Evolutionary conservation across 2,113 vertebrate species (phyloP).

Genomic region (Tursiops truncatus): DNA sequence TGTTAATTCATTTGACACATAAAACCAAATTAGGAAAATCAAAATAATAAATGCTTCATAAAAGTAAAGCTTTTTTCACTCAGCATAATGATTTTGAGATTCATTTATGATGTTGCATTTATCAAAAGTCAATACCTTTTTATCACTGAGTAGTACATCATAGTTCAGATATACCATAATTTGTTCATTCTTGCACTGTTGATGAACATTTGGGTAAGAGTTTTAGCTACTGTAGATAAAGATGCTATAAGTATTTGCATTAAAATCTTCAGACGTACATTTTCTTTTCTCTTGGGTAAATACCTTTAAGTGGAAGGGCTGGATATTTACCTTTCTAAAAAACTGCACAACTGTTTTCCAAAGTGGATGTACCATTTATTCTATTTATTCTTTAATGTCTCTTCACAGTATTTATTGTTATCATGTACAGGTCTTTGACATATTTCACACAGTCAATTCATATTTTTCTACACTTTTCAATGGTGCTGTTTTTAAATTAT

Average conservation of each 20-base stretch:
- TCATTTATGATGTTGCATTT: not conserved
- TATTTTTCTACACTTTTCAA: not conserved
- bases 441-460: not conserved
- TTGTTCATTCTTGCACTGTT: not conserved
- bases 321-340: not conserved
- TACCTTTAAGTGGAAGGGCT: not conserved
- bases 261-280: not conserved
- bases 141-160: not conserved
- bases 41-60: not conserved
- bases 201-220: not conserved
- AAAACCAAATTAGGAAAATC: not conserved
- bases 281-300: not conserved
- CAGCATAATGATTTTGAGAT: not conserved
- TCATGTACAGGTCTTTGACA: not conserved
- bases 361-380: not conserved
- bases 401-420: not conserved
- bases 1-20: not conserved
- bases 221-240: not conserved
- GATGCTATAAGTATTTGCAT: not conserved
- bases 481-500: not conserved
- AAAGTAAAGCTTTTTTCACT: not conserved
- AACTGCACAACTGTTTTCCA: not conserved
- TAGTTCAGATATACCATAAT: not conserved
- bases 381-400: not conserved
- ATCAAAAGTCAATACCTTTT: not conserved